These are phyloP conservation scores for Zalophus californianus DNA, from an alignment of 2,797 vertebrate genomes.

Conservation along the genomic window DNA sequence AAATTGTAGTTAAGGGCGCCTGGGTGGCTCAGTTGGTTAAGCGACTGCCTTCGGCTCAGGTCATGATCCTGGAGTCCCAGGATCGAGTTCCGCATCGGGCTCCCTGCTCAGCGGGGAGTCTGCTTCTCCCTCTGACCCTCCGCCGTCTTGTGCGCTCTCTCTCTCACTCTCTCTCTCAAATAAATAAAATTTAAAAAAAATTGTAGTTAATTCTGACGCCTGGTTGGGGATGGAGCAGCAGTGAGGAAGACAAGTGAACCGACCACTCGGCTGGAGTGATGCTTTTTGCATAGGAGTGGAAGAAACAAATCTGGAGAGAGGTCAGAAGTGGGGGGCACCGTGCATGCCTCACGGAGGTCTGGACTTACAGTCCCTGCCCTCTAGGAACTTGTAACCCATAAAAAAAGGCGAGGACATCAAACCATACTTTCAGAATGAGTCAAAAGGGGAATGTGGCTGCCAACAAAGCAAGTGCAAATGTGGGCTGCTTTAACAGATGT, in stretches of 20 bases:
- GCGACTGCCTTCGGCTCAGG: too few species aligned
- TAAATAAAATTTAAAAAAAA: too few species aligned
- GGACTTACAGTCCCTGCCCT: not conserved
- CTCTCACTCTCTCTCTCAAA: too few species aligned
- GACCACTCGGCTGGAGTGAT: not conserved
- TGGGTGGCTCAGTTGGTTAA: too few species aligned
- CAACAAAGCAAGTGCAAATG: not conserved
- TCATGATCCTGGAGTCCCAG: too few species aligned
- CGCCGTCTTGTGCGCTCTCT: too few species aligned
- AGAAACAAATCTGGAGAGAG: not conserved
- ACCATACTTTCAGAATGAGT: not conserved
- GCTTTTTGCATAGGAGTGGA: not conserved
- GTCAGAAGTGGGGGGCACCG: not conserved
- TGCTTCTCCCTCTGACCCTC: too few species aligned
- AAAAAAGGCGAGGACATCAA: not conserved
- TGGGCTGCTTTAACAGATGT: conserved; percentile 56
- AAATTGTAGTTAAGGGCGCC: not conserved
- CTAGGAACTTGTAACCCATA: not conserved
- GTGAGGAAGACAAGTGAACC: not conserved
- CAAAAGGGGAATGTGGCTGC: not conserved
- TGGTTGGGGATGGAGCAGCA: not conserved
- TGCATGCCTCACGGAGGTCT: not conserved
- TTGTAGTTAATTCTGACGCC: not conserved
- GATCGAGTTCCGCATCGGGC: too few species aligned
- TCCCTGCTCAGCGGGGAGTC: too few species aligned